Evolutionary conservation across 2,113 vertebrate species (phyloP).

Genomic region (Arenaria interpres): DNA sequence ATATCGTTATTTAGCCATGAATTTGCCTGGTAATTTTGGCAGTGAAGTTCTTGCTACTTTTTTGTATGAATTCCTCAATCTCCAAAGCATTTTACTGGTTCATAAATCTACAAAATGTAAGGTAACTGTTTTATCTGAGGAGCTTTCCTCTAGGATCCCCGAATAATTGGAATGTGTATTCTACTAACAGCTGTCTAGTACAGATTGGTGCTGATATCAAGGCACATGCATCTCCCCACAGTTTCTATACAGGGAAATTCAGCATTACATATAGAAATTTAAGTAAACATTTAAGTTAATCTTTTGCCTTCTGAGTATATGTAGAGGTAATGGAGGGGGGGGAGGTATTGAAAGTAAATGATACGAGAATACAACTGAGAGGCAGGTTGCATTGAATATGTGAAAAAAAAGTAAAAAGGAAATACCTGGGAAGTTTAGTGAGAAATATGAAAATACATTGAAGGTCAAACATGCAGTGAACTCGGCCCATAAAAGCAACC

Average conservation of each 20-base stretch:
- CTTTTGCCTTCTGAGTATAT: not conserved
- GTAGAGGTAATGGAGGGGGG: not conserved
- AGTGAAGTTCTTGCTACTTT: not conserved
- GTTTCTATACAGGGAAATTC: not conserved
- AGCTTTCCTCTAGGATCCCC: not conserved
- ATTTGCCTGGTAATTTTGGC: not conserved
- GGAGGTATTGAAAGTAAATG: not conserved
- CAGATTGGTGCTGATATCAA: not conserved
- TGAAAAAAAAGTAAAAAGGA: not conserved
- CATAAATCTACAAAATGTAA: not conserved
- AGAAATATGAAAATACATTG: not conserved
- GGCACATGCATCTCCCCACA: not conserved
- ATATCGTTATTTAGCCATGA: not conserved
- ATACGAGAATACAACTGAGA: not conserved
- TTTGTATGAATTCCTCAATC: not conserved
- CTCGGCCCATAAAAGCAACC: not conserved
- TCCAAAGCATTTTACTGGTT: slow-evolving; percentile 2
- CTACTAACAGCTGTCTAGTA: not conserved
- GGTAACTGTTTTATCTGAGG: not conserved
- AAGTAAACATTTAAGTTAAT: not conserved
- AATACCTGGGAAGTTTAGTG: not conserved
- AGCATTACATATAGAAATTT: not conserved
- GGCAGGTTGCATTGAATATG: not conserved
- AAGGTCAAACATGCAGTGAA: not conserved
- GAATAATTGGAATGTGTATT: not conserved